Conservation (phyloP, 2,113 vertebrate genomes). For the Psilopogon haemacephalus region DNA sequence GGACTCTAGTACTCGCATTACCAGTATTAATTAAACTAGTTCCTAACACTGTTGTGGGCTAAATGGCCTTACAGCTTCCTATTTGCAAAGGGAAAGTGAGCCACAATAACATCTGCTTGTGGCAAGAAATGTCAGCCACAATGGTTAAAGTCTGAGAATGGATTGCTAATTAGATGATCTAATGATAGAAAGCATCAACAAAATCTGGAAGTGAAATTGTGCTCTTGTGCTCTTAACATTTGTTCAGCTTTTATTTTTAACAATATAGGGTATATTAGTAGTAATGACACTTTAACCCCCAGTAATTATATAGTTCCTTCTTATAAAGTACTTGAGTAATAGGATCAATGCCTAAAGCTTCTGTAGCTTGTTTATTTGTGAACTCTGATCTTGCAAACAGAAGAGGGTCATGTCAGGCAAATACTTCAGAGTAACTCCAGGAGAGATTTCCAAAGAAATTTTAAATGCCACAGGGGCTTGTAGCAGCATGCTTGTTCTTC, state of each 20-base stretch:
- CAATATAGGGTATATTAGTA: background rate
- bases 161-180: background rate
- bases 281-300: background rate
- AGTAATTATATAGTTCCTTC: background rate
- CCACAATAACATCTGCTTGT: background rate
- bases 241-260: background rate
- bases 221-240: background rate
- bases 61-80: background rate
- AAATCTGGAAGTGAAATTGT: background rate
- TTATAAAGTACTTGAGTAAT: conserved; percentile 17
- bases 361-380: conserved; percentile 18
- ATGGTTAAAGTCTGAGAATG: background rate
- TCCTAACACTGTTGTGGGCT: background rate
- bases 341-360: conserved; percentile 30
- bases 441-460: conserved; percentile 29
- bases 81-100: background rate
- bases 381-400: background rate
- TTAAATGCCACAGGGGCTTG: background rate
- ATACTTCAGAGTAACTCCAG: background rate
- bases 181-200: background rate
- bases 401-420: conserved; percentile 21
- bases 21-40: background rate
- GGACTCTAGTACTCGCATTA: background rate
- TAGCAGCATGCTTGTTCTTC: background rate
- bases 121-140: conserved; percentile 18